A percentile compares a stretch with the other conserved stretches of the same genome.
Evolutionary conservation across 1,140 invertebrate genomes (phyloP).

Genomic region (Pseudomyrmex sp.): DNA sequence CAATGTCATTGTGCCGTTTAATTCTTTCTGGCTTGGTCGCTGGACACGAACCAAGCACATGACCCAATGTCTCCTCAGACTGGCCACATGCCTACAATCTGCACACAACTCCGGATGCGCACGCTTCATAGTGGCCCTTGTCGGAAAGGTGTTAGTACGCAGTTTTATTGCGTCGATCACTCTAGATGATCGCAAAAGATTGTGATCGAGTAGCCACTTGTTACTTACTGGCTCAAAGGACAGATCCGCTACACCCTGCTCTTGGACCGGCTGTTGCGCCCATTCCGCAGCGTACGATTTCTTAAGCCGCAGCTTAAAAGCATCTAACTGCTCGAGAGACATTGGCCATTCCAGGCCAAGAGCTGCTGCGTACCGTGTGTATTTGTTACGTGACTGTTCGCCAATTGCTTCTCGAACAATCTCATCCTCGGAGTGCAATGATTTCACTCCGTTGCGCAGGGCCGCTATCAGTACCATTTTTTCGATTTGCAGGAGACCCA

Average conservation of each 20-base stretch:
- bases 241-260: neutral
- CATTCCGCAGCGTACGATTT: neutral
- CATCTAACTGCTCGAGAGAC: neutral
- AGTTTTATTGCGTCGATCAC: neutral
- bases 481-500: neutral
- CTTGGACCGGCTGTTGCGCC: neutral
- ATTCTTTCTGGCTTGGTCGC: slow-evolving; percentile 55
- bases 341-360: slow-evolving; percentile 44
- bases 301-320: neutral
- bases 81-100: neutral
- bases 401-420: neutral
- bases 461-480: neutral
- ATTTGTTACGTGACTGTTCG: neutral
- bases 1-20: slow-evolving; percentile 59
- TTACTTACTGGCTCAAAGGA: neutral
- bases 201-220: neutral
- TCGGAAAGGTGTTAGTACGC: neutral
- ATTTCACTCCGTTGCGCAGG: neutral
- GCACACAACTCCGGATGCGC: neutral
- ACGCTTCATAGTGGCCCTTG: neutral
- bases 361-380: neutral
- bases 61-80: slow-evolving; percentile 54
- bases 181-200: neutral
- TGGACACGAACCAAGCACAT: slow-evolving; percentile 55
- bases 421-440: neutral